Conservation (phyloP, 2,888 invertebrate genomes). For the Polyommatus icarus region DNA sequence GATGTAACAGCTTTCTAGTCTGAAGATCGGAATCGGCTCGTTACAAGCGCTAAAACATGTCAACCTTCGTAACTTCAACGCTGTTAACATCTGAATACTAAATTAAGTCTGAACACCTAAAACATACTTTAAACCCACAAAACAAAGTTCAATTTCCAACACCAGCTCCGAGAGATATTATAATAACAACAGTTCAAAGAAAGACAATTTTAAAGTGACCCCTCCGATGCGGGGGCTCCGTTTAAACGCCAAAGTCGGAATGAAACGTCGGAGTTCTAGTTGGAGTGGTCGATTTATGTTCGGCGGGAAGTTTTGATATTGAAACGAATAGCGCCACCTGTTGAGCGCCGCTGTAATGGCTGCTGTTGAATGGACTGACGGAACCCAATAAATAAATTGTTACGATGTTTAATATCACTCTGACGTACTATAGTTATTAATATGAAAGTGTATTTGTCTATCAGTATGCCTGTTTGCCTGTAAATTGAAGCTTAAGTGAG, state of each 20-base stretch:
- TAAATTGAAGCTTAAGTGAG: too few species aligned
- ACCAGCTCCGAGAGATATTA: slow-evolving; percentile 56
- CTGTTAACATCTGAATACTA: slow-evolving; percentile 60
- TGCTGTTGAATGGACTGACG: slow-evolving; percentile 53
- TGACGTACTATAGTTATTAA: neutral
- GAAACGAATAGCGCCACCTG: slow-evolving; percentile 78
- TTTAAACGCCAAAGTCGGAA: slow-evolving; percentile 42
- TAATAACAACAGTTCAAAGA: slow-evolving; percentile 73
- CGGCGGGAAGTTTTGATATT: slow-evolving; percentile 77
- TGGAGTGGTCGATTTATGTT: slow-evolving; percentile 69
- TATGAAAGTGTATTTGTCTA: neutral
- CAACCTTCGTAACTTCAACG: slow-evolving; percentile 67
- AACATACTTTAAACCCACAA: slow-evolving; percentile 46
- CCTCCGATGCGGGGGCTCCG: slow-evolving; percentile 44
- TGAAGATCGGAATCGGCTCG: slow-evolving; percentile 52
- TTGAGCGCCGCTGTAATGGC: slow-evolving; percentile 74
- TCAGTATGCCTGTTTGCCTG: too few species aligned
- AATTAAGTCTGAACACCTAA: slow-evolving; percentile 45
- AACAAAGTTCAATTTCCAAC: slow-evolving; percentile 61
- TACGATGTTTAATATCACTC: slow-evolving; percentile 28
- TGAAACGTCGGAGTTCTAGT: slow-evolving; percentile 47
- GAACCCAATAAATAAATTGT: slow-evolving; percentile 43
- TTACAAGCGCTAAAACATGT: slow-evolving; percentile 58
- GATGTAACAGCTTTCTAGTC: slow-evolving; percentile 28
- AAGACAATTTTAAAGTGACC: slow-evolving; percentile 58